Evolutionary conservation across 2,797 vertebrate species (phyloP), one percentile per base, ranked within the genome.

Genomic region (Potorous gilbertii): DNA sequence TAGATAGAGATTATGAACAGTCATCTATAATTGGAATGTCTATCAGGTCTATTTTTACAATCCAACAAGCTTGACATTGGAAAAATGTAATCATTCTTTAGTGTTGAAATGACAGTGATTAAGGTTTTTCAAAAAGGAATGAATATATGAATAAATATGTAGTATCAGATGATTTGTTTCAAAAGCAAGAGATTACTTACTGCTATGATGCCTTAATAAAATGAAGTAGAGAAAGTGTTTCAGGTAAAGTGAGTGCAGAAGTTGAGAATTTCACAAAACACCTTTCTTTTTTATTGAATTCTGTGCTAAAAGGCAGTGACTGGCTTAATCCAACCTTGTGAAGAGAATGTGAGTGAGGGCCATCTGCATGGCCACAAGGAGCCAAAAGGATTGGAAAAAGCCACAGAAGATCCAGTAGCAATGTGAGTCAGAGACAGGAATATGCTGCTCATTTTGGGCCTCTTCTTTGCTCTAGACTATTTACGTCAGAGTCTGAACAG

Each of bases 371-470:
- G 90, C 40, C 54, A 18, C 29, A 1, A 31, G 52, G 90, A 90
- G 52, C 16, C 90, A 52, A 54, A 55, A 90, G 90, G 90, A 90
- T 90, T 55, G 90, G 90, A 21, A 54, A 54, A 34, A 54, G 94
- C 92, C 0, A 1, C 92, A 95, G 91, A 89, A 96, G 31, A 46
- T 96, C 92, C 21, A 16, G 28, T 81, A 95, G 50, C 81, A 96
- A 93, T 94, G 90, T 97, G 94, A 96, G 96, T 89, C 96, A 95
- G 0, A 96, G 91, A 93, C 56, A n/a, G 90, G 59, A n/a, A 90
- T 95, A 55, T 95, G 92, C 57, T 97, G 56, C 46, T 96, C 29
- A 29, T 96, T 96, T 52, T 56, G 92, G 91, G 91, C 46, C 59
- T 81, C 21, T 96, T 11, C 93, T 97, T 95, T 95, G n/a, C 55